phyloP scores from a whole-genome alignment of 2,797 vertebrate genomes.

The Alexandromys oeconomus region DNA sequence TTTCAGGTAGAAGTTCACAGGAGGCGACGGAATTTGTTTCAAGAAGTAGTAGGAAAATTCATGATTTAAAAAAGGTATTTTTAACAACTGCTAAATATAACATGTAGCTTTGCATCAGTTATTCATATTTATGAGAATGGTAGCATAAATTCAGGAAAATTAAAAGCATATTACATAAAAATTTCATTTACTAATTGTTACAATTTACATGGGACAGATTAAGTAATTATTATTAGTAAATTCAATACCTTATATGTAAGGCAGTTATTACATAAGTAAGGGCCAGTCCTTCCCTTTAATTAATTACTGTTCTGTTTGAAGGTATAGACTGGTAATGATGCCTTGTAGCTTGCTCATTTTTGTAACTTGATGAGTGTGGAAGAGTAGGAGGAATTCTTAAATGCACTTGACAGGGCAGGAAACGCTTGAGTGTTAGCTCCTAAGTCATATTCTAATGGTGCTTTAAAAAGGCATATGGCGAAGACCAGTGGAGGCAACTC shows the following conservation, averaged over 20 bases:
- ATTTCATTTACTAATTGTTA: neutral
- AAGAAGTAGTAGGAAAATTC: neutral
- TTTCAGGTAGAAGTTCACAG: neutral
- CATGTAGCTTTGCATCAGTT: neutral
- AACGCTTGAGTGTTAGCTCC: neutral
- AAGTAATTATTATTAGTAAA: neutral
- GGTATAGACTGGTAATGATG: neutral
- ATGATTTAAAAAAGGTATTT: neutral
- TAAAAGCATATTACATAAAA: neutral
- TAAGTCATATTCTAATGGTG: neutral
- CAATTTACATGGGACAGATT: neutral
- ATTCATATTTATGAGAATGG: neutral
- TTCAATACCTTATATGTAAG: neutral
- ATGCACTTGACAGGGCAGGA: neutral
- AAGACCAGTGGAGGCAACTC: neutral
- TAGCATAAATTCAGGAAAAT: neutral
- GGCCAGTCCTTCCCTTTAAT: accelerated
- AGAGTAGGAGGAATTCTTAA: neutral
- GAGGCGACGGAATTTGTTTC: neutral
- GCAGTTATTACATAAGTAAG: neutral
- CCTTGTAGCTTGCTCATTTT: neutral
- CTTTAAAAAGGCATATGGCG: neutral
- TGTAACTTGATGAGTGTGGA: neutral
- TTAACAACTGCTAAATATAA: slow-evolving; percentile 24
- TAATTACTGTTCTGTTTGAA: neutral